Evolutionary conservation across 2,797 vertebrate genomes (phyloP).

Genomic region (Epinephelus coioides): DNA sequence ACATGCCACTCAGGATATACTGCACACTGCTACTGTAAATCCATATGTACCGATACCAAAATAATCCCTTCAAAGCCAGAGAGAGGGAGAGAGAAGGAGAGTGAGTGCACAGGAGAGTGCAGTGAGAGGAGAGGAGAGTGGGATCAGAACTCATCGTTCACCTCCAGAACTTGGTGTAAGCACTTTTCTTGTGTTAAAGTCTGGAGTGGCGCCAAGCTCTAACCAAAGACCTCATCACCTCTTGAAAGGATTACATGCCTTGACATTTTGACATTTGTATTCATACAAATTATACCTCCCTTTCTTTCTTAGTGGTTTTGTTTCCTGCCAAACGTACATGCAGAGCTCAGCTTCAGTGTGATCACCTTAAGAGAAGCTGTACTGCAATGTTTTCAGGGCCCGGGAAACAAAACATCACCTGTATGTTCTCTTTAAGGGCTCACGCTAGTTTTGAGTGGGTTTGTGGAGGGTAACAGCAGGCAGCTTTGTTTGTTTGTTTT

Average conservation of each 20-base stretch:
- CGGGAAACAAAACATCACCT: background rate
- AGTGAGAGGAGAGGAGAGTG: slow-evolving; percentile 45
- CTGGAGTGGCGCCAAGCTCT: slow-evolving; percentile 67
- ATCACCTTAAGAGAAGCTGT: slow-evolving; percentile 40
- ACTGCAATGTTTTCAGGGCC: background rate
- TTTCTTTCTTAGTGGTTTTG: slow-evolving; percentile 48
- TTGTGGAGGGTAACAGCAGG: background rate
- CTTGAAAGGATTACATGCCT: slow-evolving; percentile 84
- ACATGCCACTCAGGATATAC: slow-evolving; percentile 57
- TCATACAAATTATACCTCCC: slow-evolving; percentile 68
- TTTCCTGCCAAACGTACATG: slow-evolving; percentile 48
- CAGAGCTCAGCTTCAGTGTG: slow-evolving; percentile 21
- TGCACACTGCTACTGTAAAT: slow-evolving; percentile 61
- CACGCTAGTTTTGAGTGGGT: background rate
- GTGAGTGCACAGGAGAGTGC: slow-evolving; percentile 27
- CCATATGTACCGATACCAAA: slow-evolving; percentile 63
- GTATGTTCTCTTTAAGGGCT: background rate
- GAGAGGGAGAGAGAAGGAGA: slow-evolving; percentile 19
- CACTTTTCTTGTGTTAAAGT: slow-evolving; percentile 61
- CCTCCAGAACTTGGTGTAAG: slow-evolving; percentile 73
- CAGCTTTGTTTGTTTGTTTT: slow-evolving; percentile 14
- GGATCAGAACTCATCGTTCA: slow-evolving; percentile 66
- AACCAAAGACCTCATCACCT: slow-evolving; percentile 70
- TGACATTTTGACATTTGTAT: slow-evolving; percentile 84
- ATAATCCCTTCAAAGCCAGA: slow-evolving; percentile 66